Base-by-base conservation (phyloP, 2,113 vertebrate genomes). In the Sorex fumeus region DNA sequence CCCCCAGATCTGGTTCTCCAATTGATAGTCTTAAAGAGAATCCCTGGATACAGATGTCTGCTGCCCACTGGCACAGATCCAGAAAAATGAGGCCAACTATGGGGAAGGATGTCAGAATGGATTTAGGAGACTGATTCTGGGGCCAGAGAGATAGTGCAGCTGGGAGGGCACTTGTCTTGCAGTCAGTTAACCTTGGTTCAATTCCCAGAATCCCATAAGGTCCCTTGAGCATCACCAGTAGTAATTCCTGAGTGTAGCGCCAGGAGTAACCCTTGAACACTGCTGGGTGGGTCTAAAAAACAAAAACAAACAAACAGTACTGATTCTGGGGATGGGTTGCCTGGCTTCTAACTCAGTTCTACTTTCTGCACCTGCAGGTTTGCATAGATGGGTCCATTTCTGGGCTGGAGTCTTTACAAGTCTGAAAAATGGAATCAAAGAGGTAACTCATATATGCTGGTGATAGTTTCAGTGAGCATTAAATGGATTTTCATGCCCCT, bases 381-480 rank as follows among this genome's bases (percentile, higher is more conserved):
- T 64, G 19, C 75, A 3, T 28, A 70, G 50, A 53, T 62, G 21
- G 6, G 60, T 70, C 57, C 77, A 32, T 67, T 34, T 45, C 30
- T 60, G 67, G 47, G 4, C 27, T 64, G 2, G 67, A 32, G 11
- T 43, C n/a, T 75, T 79, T 40, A 84, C n/a, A 87, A 60, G 47
- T 84, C 66, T 94, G 23, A 18, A 91, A 87, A 72, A 40, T 34
- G 27, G 11, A 23, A 18, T 23, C 25, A 67, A 72, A 27, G 32
- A 80, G 30, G 40, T 40, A 76, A 30, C 47, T 32, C 74, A 7
- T 27, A 43, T 43, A 25, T 15, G 7, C 7, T 32, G n/a, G 21
- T 84, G 40, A 40, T 40, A 40, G 40, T 3, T 40, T 8, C 87
- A 91, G n/a, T 93, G 50, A 50, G 32, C 45, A 77, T 57, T 90